Evolutionary conservation across 2,888 invertebrate genomes (phyloP).

Genomic region (Calliphora vomitoria): DNA sequence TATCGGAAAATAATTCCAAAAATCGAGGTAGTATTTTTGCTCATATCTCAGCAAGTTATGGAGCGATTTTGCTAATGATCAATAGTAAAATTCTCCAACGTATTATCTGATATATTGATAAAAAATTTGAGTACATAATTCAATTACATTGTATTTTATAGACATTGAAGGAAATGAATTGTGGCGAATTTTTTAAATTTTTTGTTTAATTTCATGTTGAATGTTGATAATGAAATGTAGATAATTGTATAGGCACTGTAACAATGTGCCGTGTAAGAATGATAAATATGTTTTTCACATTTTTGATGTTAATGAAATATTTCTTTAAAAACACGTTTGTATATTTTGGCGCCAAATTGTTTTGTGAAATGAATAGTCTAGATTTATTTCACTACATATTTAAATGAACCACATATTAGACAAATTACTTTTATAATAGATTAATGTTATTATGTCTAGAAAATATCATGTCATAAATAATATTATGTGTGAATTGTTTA

Average conservation of each 20-base stretch:
- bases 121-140: no score
- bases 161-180: no score
- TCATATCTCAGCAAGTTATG: no score
- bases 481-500: conserved; percentile 24
- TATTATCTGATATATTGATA: no score
- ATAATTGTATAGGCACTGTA: conserved; percentile 21
- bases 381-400: conserved; percentile 8
- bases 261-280: background rate
- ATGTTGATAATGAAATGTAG: background rate
- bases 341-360: conserved; percentile 52
- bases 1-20: no score
- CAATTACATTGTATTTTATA: no score
- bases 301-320: conserved; percentile 29
- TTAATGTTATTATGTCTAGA: conserved; percentile 21
- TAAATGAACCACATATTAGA: conserved; percentile 48
- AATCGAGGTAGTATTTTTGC: no score
- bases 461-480: background rate
- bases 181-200: no score
- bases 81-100: no score
- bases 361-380: conserved; percentile 35
- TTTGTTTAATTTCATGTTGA: no score
- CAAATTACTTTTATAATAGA: conserved; percentile 37
- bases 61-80: no score
- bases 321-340: conserved; percentile 21
- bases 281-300: conserved; percentile 18